phyloP scores from a whole-genome alignment of 2,113 vertebrate genomes.

The Ammodramus savannarum region DNA sequence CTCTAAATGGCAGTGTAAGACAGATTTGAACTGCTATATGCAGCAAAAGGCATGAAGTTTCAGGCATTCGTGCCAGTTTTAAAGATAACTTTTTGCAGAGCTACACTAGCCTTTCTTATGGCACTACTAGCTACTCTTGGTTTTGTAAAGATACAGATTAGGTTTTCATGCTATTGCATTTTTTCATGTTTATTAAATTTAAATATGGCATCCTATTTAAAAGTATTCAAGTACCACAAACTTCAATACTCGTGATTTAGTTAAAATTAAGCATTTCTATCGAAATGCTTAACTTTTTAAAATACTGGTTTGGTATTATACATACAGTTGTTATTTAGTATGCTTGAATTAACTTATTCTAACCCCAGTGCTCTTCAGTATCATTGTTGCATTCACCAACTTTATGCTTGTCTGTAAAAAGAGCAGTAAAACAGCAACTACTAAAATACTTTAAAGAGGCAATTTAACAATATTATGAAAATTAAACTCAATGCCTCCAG shows the following conservation, averaged over 20 bases:
- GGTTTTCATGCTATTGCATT: not conserved
- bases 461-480: not conserved
- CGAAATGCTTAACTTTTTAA: not conserved
- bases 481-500: not conserved
- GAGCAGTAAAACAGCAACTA: not conserved
- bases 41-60: not conserved
- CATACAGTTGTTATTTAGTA: not conserved
- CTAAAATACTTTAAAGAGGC: not conserved
- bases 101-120: not conserved
- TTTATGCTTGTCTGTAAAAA: not conserved
- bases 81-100: not conserved
- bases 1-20: not conserved
- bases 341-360: not conserved
- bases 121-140: not conserved
- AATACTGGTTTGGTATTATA: not conserved
- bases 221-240: not conserved
- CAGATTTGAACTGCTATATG: not conserved
- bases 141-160: not conserved
- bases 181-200: not conserved
- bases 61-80: not conserved
- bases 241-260: not conserved
- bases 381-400: not conserved
- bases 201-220: not conserved
- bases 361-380: not conserved
- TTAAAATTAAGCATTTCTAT: no score